Evolutionary conservation across 2,113 vertebrate genomes (phyloP).

Genomic region (Gallinago jamesoni): DNA sequence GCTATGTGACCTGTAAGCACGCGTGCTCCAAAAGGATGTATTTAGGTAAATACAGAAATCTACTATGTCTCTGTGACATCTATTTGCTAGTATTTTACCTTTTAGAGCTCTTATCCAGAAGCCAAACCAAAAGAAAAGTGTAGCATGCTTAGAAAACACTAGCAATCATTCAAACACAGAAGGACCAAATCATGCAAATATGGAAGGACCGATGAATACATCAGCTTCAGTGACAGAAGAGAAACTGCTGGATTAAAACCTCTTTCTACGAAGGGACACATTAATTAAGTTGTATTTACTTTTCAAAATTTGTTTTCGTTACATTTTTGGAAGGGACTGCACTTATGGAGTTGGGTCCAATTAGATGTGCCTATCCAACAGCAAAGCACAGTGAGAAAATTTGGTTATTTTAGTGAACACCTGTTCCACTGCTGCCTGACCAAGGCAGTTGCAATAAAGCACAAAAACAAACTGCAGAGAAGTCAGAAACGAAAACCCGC

Average conservation of each 20-base stretch:
- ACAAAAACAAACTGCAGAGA: not conserved
- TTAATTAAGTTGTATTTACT: not conserved
- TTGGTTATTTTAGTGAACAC: not conserved
- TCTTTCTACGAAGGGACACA: not conserved
- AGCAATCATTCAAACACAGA: not conserved
- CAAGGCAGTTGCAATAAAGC: too few species aligned
- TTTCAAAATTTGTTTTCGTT: not conserved
- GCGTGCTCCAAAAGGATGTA: fast-evolving
- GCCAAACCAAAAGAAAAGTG: not conserved
- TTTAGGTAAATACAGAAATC: not conserved
- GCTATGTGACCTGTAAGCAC: fast-evolving
- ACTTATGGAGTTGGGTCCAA: not conserved
- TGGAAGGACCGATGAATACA: not conserved
- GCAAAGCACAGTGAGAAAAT: not conserved
- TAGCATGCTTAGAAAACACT: not conserved
- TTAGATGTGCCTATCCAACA: not conserved
- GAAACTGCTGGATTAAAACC: not conserved
- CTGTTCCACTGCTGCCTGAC: not conserved
- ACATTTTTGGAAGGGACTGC: not conserved
- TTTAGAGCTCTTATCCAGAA: not conserved
- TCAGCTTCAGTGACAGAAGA: not conserved
- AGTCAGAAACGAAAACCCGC: not conserved
- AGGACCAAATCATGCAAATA: not conserved
- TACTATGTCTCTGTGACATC: not conserved
- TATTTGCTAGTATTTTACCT: not conserved